Base-by-base conservation (phyloP, 2,888 invertebrate genomes). In the Glaucopsyche alexis region DNA sequence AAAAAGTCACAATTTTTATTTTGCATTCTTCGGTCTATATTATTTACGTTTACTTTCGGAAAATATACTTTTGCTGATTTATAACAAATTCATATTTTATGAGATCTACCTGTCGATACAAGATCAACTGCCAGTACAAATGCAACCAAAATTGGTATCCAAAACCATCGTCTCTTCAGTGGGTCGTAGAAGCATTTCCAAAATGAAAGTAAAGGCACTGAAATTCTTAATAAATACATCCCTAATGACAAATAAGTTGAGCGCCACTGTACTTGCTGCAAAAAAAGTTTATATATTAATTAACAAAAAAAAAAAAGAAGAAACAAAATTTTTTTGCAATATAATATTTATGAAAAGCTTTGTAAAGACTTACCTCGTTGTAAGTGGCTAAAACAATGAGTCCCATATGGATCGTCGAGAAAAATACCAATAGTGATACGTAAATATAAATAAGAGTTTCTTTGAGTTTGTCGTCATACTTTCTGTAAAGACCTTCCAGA, bases 361-460 rank as follows among this genome's bases (percentile, higher is more conserved):
- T 29, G 29, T 29, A 29, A 29, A 29, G 11, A 16, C 85, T 84
- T 78, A 89, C 91, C 84, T 87, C 85, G 50, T 77, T 75, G 75
- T 86, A 86, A 9, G 94, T 94, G 78, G 89, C 91, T 73, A 88
- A 80, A 71, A 95, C 81, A 76, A 96, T 93, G 76, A 94, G 83
- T 74, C 93, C 81, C 60, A 94, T 93, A 82, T 97, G 96, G 1
- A 93, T 86, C 5, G 94, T 87, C 64, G 95, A 95, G 72, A 97
- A 94, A 52, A 95, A 82, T 73, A 95, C 89, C 81, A 96, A 94
- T 71, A 97, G 90, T 38, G 96, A 91, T 76, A 97, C 93, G 86
- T 96, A 97, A 74, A 97, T 94, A 76, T 96, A 95, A 76, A 97
- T 95, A 78, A 96, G 95, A 72, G 96, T 96, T 86, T 96, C 95